phyloP scores from a whole-genome alignment of 37 sponge, comb jelly and placozoan species.

The Theonella swinhoei region DNA sequence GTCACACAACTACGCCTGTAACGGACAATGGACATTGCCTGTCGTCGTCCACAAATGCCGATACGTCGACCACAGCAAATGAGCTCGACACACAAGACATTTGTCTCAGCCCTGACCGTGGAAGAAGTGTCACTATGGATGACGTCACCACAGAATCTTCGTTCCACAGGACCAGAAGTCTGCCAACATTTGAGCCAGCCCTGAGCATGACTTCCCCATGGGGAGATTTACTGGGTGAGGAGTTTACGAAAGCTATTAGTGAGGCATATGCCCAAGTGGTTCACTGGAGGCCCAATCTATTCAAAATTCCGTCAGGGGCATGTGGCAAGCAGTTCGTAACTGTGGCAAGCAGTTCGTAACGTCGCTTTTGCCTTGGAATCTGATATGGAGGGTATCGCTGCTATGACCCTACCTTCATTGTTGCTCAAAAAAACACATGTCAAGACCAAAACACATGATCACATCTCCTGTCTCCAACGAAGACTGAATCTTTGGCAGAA shows the following conservation, averaged over 20 bases:
- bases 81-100: too few species aligned
- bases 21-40: background rate
- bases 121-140: too few species aligned
- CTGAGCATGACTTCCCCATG: constrained; percentile 7
- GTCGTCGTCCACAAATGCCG: background rate
- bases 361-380: too few species aligned
- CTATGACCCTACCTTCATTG: constrained; percentile 14
- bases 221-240: background rate
- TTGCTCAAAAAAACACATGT: constrained; percentile 35
- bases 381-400: constrained; percentile 1
- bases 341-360: too few species aligned
- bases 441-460: constrained; percentile 20
- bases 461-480: constrained; percentile 9
- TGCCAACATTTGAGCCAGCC: too few species aligned
- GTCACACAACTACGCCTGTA: background rate
- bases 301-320: background rate
- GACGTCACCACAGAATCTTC: too few species aligned
- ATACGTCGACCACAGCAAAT: background rate
- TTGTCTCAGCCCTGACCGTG: too few species aligned
- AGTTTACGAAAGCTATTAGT: background rate
- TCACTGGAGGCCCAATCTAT: constrained; percentile 13
- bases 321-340: constrained; percentile 1
- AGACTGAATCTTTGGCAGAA: constrained; percentile 2
- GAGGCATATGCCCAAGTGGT: background rate
- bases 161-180: too few species aligned